phyloP scores from a whole-genome alignment of 2,113 vertebrate species.

The Pelobates fuscus region DNA sequence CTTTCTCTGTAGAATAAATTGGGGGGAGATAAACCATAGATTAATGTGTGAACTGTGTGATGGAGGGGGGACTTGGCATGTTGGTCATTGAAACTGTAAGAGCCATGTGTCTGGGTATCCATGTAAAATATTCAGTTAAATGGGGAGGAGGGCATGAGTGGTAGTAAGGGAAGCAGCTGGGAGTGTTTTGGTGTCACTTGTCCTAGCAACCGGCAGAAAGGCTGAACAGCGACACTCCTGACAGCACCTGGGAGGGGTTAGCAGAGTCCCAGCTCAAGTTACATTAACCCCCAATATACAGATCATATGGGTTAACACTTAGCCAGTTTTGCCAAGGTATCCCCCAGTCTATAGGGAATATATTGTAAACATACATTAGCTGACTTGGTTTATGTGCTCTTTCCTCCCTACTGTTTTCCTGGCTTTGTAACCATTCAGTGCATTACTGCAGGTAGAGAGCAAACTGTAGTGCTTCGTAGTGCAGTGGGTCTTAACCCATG shows the following conservation, averaged over 20 bases:
- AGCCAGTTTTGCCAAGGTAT: too few relatives aligned
- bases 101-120: not conserved
- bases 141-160: not conserved
- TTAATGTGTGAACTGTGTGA: not conserved
- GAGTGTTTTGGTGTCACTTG: constrained; percentile 43
- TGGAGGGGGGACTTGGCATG: not conserved
- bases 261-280: not conserved
- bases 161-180: not conserved
- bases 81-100: not conserved
- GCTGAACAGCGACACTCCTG: not conserved
- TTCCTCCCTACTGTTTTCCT: not conserved
- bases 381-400: too few relatives aligned
- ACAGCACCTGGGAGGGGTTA: constrained; percentile 9
- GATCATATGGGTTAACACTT: too few relatives aligned
- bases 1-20: too few relatives aligned
- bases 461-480: too few relatives aligned
- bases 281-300: constrained; percentile 6
- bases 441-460: not conserved
- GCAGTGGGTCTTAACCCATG: too few relatives aligned
- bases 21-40: too few relatives aligned
- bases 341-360: too few relatives aligned
- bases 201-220: constrained; percentile 13
- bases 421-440: not conserved
- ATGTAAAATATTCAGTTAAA: not conserved
- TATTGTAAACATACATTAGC: too few relatives aligned